phyloP scores from a whole-genome alignment of 2,888 invertebrate genomes.

The Eupithecia tripunctaria region DNA sequence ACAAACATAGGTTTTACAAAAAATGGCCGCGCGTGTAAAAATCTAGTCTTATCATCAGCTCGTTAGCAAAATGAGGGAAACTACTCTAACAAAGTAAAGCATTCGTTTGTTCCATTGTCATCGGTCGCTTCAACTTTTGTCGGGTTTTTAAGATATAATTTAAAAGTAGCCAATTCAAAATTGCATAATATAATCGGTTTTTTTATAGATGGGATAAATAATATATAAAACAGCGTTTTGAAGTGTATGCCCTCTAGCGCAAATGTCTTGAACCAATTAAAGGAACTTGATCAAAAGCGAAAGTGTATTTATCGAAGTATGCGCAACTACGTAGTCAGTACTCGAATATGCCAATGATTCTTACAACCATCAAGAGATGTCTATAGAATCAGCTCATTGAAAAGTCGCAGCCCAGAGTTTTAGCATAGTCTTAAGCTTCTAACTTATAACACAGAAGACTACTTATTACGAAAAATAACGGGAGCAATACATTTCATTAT shows the following conservation, averaged over 20 bases:
- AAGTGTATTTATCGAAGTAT: slow-evolving; percentile 5
- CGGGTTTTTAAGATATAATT: not conserved
- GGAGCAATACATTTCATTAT: not conserved
- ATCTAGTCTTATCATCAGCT: slow-evolving; percentile 41
- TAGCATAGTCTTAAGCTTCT: too few relatives aligned
- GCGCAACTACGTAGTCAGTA: not conserved
- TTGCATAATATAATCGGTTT: too few relatives aligned
- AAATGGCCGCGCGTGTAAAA: slow-evolving; percentile 40
- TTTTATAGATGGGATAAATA: too few relatives aligned
- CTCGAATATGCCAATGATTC: not conserved
- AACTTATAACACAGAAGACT: not conserved
- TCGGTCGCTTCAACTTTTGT: not conserved
- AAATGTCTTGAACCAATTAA: slow-evolving; percentile 8
- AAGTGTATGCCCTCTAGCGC: slow-evolving; percentile 25
- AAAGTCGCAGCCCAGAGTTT: not conserved
- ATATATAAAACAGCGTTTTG: not conserved
- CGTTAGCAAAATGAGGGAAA: slow-evolving; percentile 35
- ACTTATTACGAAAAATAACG: not conserved
- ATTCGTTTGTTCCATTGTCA: slow-evolving; percentile 14
- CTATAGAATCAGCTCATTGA: not conserved
- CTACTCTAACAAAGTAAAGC: slow-evolving; percentile 22
- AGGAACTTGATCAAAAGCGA: slow-evolving; percentile 13
- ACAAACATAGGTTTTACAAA: slow-evolving; percentile 36
- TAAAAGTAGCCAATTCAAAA: not conserved
- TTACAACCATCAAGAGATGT: slow-evolving; percentile 27